Percentiles rank a stretch among this genome's conserved stretches.
These are phyloP conservation scores for Acrocera orbiculus DNA, from an alignment of 2,888 invertebrate genomes.

Conservation along the genomic window DNA sequence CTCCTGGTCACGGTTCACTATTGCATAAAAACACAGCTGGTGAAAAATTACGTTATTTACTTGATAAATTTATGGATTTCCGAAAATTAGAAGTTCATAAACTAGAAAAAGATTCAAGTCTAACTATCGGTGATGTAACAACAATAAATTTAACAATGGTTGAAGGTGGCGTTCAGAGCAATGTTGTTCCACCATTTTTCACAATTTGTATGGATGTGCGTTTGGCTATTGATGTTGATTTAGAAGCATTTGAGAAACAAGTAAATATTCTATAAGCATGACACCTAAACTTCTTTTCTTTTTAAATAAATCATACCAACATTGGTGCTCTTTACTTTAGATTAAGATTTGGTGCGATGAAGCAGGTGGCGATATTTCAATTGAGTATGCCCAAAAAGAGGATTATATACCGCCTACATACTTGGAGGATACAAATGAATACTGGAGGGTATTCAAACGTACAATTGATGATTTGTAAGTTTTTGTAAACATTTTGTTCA, in stretches of 20 bases:
- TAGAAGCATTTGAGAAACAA: constrained; percentile 39
- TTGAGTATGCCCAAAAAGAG: constrained; percentile 47
- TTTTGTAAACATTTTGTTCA: no score
- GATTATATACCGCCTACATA: constrained; percentile 42
- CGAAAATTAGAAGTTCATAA: constrained; percentile 41
- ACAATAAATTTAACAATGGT: constrained; percentile 53
- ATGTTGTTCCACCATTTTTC: constrained; percentile 60
- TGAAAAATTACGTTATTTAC: constrained; percentile 45
- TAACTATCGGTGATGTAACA: constrained; percentile 51
- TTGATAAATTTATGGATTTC: constrained; percentile 47
- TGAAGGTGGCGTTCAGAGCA: constrained; percentile 62
- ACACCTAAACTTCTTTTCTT: background rate
- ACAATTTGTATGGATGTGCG: constrained; percentile 48
- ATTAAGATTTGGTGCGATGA: constrained; percentile 43
- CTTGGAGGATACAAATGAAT: constrained; percentile 44
- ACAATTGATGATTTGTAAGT: constrained; percentile 42
- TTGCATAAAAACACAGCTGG: constrained; percentile 51
- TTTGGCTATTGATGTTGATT: constrained; percentile 38
- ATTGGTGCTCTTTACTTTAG: constrained; percentile 12
- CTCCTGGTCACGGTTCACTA: constrained; percentile 63
- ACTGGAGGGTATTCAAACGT: constrained; percentile 53
- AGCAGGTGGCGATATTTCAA: constrained; percentile 53
- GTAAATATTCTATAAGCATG: constrained; percentile 23
- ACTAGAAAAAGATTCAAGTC: constrained; percentile 32
- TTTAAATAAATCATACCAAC: background rate